phyloP scores from a whole-genome alignment of 1,140 invertebrate genomes.

The Danaus plexippus region DNA sequence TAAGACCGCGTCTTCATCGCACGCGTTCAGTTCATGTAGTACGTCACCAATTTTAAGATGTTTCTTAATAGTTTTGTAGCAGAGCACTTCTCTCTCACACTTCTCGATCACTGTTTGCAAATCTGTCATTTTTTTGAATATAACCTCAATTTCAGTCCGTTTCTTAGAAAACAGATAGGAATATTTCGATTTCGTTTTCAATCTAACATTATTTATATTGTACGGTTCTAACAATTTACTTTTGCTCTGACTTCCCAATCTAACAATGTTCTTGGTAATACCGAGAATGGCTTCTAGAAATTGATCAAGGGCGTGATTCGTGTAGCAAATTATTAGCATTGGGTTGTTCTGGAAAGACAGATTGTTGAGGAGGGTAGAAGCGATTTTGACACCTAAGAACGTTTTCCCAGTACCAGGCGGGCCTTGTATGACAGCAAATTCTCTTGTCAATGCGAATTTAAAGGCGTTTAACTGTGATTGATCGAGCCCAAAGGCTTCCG shows the following conservation, averaged over 20 bases:
- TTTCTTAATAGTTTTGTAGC: conserved; percentile 39
- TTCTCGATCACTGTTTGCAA: conserved; percentile 52
- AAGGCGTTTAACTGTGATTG: conserved; percentile 75
- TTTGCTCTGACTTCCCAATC: conserved; percentile 82
- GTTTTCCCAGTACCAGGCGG: conserved; percentile 89
- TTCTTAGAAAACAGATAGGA: conserved; percentile 48
- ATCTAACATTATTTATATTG: conserved; percentile 54
- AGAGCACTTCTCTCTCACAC: conserved; percentile 47
- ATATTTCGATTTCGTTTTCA: conserved; percentile 50
- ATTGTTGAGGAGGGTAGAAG: conserved; percentile 74
- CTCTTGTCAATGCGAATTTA: conserved; percentile 73
- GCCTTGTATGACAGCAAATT: conserved; percentile 85
- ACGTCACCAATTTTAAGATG: conserved; percentile 37
- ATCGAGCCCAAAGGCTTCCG: conserved; percentile 67
- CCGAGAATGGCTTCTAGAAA: conserved; percentile 83
- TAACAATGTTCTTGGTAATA: conserved; percentile 74
- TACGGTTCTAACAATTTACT: conserved; percentile 72
- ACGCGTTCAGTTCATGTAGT: conserved; percentile 31
- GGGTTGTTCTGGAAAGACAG: conserved; percentile 70
- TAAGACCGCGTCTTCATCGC: conserved; percentile 42
- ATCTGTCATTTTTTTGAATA: conserved; percentile 48
- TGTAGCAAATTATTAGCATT: conserved; percentile 86
- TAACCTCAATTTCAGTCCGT: conserved; percentile 39
- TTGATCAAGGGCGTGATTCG: conserved; percentile 91
- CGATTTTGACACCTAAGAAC: conserved; percentile 79